Percentiles rank a stretch among this genome's conserved stretches.
Evolutionary conservation across 2,797 vertebrate species (phyloP).

Genomic region (Hypotaenidia philippensis): DNA sequence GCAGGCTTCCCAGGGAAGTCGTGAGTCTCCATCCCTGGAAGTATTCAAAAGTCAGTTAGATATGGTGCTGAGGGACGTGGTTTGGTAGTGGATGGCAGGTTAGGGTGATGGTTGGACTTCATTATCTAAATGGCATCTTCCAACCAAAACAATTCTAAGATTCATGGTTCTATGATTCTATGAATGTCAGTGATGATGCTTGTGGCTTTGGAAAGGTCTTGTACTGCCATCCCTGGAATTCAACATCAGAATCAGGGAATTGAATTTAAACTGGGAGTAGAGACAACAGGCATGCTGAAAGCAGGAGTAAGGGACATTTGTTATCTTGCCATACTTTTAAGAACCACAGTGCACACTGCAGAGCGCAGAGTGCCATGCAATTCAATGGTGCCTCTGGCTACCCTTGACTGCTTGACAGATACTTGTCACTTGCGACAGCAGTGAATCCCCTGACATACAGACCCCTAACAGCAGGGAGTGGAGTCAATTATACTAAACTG

Average conservation of each 20-base stretch:
- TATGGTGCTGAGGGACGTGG: too few species aligned
- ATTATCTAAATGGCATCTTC: too few species aligned
- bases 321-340: background rate
- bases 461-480: background rate
- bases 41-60: too few species aligned
- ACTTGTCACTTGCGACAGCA: background rate
- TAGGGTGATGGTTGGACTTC: too few species aligned
- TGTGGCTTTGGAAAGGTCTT: background rate
- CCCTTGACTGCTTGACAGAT: background rate
- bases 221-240: background rate
- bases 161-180: too few species aligned
- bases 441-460: too few species aligned
- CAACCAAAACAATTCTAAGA: too few species aligned
- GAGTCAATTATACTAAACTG: background rate
- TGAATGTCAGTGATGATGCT: background rate
- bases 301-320: background rate
- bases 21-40: too few species aligned
- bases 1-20: too few species aligned
- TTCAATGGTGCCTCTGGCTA: background rate
- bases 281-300: background rate
- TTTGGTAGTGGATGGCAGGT: too few species aligned
- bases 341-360: fast-evolving
- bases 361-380: fast-evolving
- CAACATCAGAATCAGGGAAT: background rate
- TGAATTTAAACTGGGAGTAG: background rate